Conservation (phyloP, 2,797 vertebrate species). For the Xenops minutus region DNA sequence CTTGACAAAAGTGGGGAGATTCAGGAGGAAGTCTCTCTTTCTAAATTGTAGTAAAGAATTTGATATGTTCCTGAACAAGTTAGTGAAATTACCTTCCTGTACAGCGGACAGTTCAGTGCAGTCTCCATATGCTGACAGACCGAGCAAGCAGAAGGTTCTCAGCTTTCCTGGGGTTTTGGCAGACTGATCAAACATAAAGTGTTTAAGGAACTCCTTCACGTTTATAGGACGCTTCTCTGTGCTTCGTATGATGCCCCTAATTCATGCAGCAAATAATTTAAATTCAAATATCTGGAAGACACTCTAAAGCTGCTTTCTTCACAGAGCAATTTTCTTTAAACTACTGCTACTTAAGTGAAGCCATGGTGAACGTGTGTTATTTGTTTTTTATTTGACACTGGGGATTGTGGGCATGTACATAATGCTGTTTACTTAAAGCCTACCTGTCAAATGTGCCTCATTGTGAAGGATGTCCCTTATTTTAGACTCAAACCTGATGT, state of each 20-base stretch:
- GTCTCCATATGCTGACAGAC: not conserved
- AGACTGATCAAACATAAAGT: not conserved
- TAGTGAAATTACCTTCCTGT: not conserved
- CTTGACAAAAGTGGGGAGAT: not conserved
- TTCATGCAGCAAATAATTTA: not conserved
- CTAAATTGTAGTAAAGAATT: not conserved
- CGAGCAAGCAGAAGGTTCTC: not conserved
- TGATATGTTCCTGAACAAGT: not conserved
- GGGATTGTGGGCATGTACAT: not conserved
- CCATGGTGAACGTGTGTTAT: not conserved
- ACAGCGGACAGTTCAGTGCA: not conserved
- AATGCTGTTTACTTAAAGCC: not conserved
- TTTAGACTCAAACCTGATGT: not conserved
- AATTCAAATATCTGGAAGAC: not conserved
- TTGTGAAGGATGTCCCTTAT: slow-evolving; percentile 5
- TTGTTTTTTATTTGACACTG: not conserved
- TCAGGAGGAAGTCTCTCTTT: not conserved
- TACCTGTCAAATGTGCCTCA: not conserved
- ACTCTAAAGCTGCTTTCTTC: not conserved
- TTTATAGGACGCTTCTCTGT: not conserved
- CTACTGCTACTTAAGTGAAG: not conserved
- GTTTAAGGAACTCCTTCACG: not conserved
- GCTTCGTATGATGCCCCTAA: not conserved
- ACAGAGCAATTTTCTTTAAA: not conserved
- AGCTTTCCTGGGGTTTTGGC: not conserved